Base-by-base conservation (phyloP, 2,888 invertebrate species). In the Parasteatoda lunata region DNA sequence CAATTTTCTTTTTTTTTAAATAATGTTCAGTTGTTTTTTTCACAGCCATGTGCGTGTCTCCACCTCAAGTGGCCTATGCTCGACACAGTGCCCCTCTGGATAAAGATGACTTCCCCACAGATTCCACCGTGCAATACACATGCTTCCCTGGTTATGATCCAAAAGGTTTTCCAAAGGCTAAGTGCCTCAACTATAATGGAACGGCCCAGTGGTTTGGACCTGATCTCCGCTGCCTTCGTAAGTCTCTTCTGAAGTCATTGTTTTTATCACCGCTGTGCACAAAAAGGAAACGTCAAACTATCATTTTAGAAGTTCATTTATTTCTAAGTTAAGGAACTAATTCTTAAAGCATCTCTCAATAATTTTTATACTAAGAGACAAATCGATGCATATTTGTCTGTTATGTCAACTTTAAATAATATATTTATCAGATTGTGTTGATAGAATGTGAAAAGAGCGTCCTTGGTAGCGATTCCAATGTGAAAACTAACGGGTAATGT, bases 191-290 rank as follows among this genome's bases (percentile, higher is more conserved):
- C 87, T 96, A 97, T 90, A 96, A 97, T 90, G 95, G 94, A 0
- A 93, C 93, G 0, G 98, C 98, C 0, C 96, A 96, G 89, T 99
- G 99, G 99, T 98, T 97, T 91, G 99, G 99, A 2, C 98, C 98
- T 2, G 97, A 98, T 90, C 96, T 99, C 90, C 95, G 96, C 88
- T 99, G 99, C 92, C 96, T 97, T 94, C 97, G 98, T 95, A 93
- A 95, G 94, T 94, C 7, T 15, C 30, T 9, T 30, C 30, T 30
- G 2, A 30, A 30, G 30, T 30, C 30, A 30, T 30, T 30, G 30
- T 30, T 30, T 30, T 30, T 30, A 30, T 30, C 30, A 30, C 30
- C 30, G 30, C 2, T 30, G 30, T 2, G 30, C 30, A 30, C 30
- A 30, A 0, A 30, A 30, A 30, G 30, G 30, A 30, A 30, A 2